Percentiles rank a stretch among this genome's conserved stretches.
Evolutionary conservation across 2,888 invertebrate species (phyloP).

Genomic region (Drosophila pegasa): DNA sequence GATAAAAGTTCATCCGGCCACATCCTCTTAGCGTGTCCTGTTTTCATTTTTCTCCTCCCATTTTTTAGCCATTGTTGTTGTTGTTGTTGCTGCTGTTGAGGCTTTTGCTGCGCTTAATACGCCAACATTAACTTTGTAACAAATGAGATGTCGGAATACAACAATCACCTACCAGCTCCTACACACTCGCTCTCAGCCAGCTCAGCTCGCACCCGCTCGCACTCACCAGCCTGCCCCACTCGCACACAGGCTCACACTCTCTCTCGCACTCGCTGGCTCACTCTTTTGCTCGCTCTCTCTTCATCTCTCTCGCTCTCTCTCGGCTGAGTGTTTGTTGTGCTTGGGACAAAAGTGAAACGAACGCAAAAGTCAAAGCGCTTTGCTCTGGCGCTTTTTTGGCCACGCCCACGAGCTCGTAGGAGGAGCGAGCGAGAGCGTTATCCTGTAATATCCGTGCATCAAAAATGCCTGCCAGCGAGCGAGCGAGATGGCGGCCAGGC

Average conservation of each 20-base stretch:
- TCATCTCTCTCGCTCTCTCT: not conserved
- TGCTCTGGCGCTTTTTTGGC: slow-evolving; percentile 53
- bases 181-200: slow-evolving; percentile 19
- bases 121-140: slow-evolving; percentile 81
- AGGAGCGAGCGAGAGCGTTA: slow-evolving; percentile 70
- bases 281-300: not conserved
- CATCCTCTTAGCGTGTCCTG: slow-evolving; percentile 36
- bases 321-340: slow-evolving; percentile 30
- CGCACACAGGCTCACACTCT: slow-evolving; percentile 1
- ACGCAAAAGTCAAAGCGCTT: slow-evolving; percentile 81
- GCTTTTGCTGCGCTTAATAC: slow-evolving; percentile 81
- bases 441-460: slow-evolving; percentile 71
- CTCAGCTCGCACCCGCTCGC: slow-evolving; percentile 4
- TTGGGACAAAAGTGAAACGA: slow-evolving; percentile 76
- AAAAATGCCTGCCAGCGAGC: slow-evolving; percentile 61
- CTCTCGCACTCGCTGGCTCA: slow-evolving; percentile 2
- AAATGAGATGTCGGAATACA: slow-evolving; percentile 80
- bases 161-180: slow-evolving; percentile 71
- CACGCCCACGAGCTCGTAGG: slow-evolving; percentile 71
- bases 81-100: slow-evolving; percentile 72
- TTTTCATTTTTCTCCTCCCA: slow-evolving; percentile 1
- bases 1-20: slow-evolving; percentile 63
- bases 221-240: not conserved
- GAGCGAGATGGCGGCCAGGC: slow-evolving; percentile 32
- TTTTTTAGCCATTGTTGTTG: slow-evolving; percentile 5